Evolutionary conservation across 1,140 invertebrate genomes (phyloP), one percentile per base, ranked within the genome.

Genomic region (Mizuhopecten yessoensis): DNA sequence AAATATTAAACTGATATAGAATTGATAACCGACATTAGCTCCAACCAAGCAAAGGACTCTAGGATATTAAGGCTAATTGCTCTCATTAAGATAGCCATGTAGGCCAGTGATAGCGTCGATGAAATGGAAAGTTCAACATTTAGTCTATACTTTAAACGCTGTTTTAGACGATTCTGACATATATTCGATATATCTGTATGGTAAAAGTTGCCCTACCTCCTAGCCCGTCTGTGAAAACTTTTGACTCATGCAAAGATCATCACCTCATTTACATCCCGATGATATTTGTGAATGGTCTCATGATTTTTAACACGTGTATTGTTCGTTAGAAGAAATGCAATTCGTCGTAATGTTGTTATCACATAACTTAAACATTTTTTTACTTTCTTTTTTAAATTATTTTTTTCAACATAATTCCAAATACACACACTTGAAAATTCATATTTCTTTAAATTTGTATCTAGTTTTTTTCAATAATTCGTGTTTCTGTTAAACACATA

Each of bases 1-100:
- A 92, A 92, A 92, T 92, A 92, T 92, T 92, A 92, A 90, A 90
- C 89, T 34, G 91, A 92, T 92, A 92, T 90, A 88, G 87, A 88
- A 90, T 88, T 90, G 91, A 92, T 92, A 92, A 92, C 89, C 33
- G 39, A 42, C 57, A 90, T 90, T 90, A 90, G 87, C 42, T 90
- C 29, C 86, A 49, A 57, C 86, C 89, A 87, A 57, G 49, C 42
- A 90, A 90, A 87, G 34, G 89, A 34, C 89, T 87, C 57, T 34
- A 34, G 86, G 33, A 45, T 90, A 87, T 90, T 87, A 33, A 87
- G 42, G 45, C 39, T 87, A 90, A 90, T 90, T 90, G 89, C 87
- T 49, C 86, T 90, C 89, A 90, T 90, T 90, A 90, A 90, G 89
- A 90, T 90, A 90, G n/a, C 34, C 86, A 45, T n/a, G 89, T 87